Evolutionary conservation across 2,113 vertebrate genomes (phyloP).

Genomic region (Campylomormyrus tamandua): DNA sequence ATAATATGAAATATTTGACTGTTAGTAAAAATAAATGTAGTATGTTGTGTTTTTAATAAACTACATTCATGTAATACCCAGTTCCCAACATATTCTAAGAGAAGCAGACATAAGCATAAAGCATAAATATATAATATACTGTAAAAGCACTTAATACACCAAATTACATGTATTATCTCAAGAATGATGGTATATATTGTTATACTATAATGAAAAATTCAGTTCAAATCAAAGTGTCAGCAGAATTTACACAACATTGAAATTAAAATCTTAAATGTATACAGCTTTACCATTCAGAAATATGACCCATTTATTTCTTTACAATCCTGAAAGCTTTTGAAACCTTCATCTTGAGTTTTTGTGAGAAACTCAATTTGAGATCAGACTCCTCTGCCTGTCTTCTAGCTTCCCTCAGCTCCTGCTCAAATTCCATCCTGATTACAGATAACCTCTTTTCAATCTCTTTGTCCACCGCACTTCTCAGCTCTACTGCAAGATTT

Average conservation of each 20-base stretch:
- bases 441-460: too few relatives aligned
- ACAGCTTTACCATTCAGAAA: background rate
- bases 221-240: background rate
- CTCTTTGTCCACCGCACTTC: too few relatives aligned
- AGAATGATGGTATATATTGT: background rate
- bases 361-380: too few relatives aligned
- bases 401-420: too few relatives aligned
- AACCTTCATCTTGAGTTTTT: too few relatives aligned
- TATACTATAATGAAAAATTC: background rate
- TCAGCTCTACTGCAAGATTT: too few relatives aligned
- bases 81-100: background rate
- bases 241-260: background rate
- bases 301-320: too few relatives aligned
- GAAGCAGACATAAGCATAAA: background rate
- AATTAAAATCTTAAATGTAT: background rate
- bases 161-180: background rate
- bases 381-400: too few relatives aligned
- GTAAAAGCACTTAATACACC: background rate
- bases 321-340: too few relatives aligned
- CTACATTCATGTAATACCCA: background rate
- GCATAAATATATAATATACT: background rate
- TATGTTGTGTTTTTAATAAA: background rate
- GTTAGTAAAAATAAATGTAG: background rate
- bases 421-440: too few relatives aligned
- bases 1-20: background rate